phyloP scores from a whole-genome alignment of 2,797 vertebrate genomes.

The Scyliorhinus canicula region DNA sequence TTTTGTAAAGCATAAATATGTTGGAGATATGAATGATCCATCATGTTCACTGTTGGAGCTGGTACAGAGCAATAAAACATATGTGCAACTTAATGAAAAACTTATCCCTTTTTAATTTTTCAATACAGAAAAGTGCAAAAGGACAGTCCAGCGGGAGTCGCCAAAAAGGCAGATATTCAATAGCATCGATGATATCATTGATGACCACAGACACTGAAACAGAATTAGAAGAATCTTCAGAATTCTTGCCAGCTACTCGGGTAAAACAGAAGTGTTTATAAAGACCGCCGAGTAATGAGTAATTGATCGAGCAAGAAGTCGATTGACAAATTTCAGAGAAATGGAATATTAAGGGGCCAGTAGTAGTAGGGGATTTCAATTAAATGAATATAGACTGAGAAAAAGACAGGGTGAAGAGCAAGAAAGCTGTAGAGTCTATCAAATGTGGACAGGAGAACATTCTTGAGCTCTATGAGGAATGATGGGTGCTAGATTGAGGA shows the following conservation, averaged over 20 bases:
- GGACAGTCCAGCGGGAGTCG: rapidly evolving
- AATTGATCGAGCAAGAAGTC: neutral
- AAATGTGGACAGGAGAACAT: neutral
- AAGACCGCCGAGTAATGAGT: neutral
- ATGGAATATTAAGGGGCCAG: neutral
- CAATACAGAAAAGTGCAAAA: neutral
- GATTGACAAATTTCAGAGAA: neutral
- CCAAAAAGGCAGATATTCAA: neutral
- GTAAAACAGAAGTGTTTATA: neutral
- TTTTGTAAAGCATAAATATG: neutral
- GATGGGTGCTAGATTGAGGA: neutral
- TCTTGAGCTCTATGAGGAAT: neutral
- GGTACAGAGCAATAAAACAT: neutral
- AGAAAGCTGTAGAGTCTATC: neutral
- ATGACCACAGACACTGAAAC: neutral
- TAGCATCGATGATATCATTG: neutral
- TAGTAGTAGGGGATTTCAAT: neutral
- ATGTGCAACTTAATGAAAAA: neutral
- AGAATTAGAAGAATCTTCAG: neutral
- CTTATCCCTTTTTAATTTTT: neutral
- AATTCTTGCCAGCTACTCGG: too few relatives aligned
- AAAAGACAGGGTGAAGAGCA: neutral
- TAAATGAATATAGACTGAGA: neutral
- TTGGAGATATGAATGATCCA: neutral
- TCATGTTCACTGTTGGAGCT: neutral